These are phyloP conservation scores for Pseudomyrmex cubaensis DNA, from an alignment of 1,140 invertebrate genomes.

Conservation along the genomic window DNA sequence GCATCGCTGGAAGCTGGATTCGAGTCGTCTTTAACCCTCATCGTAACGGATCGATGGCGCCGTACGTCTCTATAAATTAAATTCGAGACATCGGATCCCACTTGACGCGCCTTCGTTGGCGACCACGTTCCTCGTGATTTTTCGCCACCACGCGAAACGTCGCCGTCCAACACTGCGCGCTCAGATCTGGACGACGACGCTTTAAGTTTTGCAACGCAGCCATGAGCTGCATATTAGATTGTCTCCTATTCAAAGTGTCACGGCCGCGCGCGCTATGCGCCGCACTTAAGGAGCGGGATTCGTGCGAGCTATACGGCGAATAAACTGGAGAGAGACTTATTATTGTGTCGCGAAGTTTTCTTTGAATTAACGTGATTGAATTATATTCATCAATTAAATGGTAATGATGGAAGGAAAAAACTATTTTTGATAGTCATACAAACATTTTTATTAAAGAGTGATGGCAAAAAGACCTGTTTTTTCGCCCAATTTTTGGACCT, in stretches of 20 bases:
- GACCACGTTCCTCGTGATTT: slow-evolving; percentile 33
- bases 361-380: background rate
- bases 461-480: no score
- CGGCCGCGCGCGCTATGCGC: slow-evolving; percentile 74
- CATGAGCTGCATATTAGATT: slow-evolving; percentile 80
- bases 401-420: background rate
- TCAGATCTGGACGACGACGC: slow-evolving; percentile 18
- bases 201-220: slow-evolving; percentile 83
- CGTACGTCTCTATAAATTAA: slow-evolving; percentile 56
- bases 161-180: slow-evolving; percentile 2
- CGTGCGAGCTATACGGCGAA: background rate
- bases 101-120: background rate
- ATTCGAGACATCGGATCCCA: slow-evolving; percentile 26
- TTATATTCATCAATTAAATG: slow-evolving; percentile 9
- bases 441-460: no score
- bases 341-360: slow-evolving; percentile 19
- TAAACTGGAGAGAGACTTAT: slow-evolving; percentile 43
- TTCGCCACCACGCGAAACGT: slow-evolving; percentile 28
- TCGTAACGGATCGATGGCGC: slow-evolving; percentile 45
- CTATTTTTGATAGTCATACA: no score
- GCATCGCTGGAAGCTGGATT: background rate
- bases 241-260: slow-evolving; percentile 84
- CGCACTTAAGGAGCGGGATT: slow-evolving; percentile 37
- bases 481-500: no score
- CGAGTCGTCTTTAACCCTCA: slow-evolving; percentile 26